These are phyloP conservation scores for Microctonus hyperodae DNA, from an alignment of 2,888 invertebrate species.

Conservation along the genomic window DNA sequence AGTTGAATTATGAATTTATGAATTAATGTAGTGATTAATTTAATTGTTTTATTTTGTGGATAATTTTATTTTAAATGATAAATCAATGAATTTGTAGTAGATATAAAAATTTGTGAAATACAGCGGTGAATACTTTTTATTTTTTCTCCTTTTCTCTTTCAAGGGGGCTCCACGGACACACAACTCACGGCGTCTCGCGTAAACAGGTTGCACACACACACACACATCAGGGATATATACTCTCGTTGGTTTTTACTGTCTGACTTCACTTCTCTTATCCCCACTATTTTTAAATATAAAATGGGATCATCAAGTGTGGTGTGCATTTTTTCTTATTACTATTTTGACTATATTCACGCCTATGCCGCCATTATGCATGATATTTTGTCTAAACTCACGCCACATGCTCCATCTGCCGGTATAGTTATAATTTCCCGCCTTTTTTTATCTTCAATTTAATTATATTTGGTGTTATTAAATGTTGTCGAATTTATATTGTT, in stretches of 20 bases:
- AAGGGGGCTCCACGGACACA: slow-evolving; percentile 11
- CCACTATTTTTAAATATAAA: background rate
- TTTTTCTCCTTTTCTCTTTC: background rate
- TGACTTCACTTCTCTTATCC: background rate
- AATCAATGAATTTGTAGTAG: background rate
- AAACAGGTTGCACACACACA: slow-evolving; percentile 40
- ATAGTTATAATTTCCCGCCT: background rate
- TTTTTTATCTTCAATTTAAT: background rate
- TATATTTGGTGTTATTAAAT: background rate
- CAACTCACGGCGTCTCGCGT: slow-evolving; percentile 39
- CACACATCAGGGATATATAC: slow-evolving; percentile 2
- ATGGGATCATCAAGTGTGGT: background rate
- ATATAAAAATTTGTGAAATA: background rate
- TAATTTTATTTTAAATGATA: too few species aligned
- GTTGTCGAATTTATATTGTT: too few species aligned
- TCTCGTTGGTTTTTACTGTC: background rate
- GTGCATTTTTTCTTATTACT: background rate
- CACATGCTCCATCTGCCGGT: background rate
- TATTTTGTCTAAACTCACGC: background rate
- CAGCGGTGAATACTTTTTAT: too few species aligned
- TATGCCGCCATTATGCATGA: background rate
- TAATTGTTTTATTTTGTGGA: background rate
- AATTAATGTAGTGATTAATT: background rate
- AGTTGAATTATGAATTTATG: background rate
- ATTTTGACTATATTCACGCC: background rate